Percentiles rank a stretch among this genome's conserved stretches.
phyloP scores from a whole-genome alignment of 2,888 invertebrate genomes.

The Oxyscelio sp. region DNA sequence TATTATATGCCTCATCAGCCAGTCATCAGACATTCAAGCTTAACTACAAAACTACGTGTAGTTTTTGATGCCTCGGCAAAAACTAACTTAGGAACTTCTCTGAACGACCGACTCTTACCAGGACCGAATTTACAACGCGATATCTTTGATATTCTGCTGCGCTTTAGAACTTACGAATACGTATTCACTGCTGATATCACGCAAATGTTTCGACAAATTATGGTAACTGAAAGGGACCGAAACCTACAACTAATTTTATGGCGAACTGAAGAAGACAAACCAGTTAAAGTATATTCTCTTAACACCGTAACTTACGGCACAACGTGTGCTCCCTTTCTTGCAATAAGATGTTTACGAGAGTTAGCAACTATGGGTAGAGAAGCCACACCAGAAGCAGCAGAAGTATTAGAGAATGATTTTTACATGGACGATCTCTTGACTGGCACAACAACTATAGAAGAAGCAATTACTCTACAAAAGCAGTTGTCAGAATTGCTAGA shows the following conservation, averaged over 20 bases:
- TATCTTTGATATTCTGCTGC: constrained; percentile 36
- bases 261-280: constrained; percentile 25
- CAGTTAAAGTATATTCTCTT: constrained; percentile 41
- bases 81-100: constrained; percentile 4
- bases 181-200: constrained; percentile 57
- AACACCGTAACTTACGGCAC: background rate
- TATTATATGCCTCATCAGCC: constrained; percentile 69
- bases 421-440: background rate
- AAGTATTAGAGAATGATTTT: constrained; percentile 66
- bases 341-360: constrained; percentile 74
- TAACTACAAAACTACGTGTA: constrained; percentile 47
- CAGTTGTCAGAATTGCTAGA: constrained; percentile 20
- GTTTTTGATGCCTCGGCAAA: constrained; percentile 61
- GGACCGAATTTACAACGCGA: constrained; percentile 60
- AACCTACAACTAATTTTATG: constrained; percentile 54
- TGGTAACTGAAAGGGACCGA: constrained; percentile 37
- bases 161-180: constrained; percentile 54
- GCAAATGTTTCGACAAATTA: constrained; percentile 51
- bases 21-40: constrained; percentile 38
- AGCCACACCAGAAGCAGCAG: constrained; percentile 67
- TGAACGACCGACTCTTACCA: constrained; percentile 42
- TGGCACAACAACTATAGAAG: background rate
- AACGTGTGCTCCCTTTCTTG: constrained; percentile 23
- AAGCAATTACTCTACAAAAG: constrained; percentile 66
- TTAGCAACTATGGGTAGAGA: constrained; percentile 15